Percentiles rank a stretch among this genome's conserved stretches.
These are phyloP conservation scores for Meleagris gallopavo DNA, from an alignment of 2,113 vertebrate genomes.

Conservation along the genomic window DNA sequence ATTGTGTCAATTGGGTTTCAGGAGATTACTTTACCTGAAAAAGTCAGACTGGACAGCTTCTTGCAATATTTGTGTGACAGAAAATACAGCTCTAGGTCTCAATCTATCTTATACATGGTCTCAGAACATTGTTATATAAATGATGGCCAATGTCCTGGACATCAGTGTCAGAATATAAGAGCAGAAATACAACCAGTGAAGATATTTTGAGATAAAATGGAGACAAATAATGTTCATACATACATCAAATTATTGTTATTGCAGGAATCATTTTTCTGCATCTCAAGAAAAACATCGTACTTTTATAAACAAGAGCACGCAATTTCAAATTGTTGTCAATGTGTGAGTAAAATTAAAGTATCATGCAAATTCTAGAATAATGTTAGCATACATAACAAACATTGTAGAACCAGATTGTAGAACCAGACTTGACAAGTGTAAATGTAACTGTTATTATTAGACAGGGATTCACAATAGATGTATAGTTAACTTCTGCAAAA, in stretches of 20 bases:
- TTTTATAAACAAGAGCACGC: neutral
- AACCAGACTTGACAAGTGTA: neutral
- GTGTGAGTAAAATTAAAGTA: neutral
- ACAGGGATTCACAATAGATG: neutral
- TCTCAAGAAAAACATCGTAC: neutral
- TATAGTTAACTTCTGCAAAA: conserved; percentile 32
- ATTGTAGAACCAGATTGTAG: neutral
- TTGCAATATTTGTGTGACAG: neutral
- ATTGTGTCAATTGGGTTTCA: neutral
- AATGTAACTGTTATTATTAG: neutral
- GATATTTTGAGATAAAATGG: neutral
- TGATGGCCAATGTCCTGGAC: neutral
- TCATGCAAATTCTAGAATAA: neutral
- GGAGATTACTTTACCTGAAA: neutral
- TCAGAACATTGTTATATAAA: neutral
- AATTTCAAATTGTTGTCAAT: neutral
- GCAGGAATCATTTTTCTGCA: neutral
- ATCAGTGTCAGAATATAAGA: neutral
- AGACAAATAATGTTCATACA: neutral
- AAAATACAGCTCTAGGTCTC: neutral
- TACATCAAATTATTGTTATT: neutral
- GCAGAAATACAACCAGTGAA: neutral
- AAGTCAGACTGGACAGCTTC: neutral
- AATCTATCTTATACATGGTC: neutral
- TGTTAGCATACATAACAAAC: neutral